phyloP scores from a whole-genome alignment of 2,888 invertebrate species.

The Carabus problematicus region DNA sequence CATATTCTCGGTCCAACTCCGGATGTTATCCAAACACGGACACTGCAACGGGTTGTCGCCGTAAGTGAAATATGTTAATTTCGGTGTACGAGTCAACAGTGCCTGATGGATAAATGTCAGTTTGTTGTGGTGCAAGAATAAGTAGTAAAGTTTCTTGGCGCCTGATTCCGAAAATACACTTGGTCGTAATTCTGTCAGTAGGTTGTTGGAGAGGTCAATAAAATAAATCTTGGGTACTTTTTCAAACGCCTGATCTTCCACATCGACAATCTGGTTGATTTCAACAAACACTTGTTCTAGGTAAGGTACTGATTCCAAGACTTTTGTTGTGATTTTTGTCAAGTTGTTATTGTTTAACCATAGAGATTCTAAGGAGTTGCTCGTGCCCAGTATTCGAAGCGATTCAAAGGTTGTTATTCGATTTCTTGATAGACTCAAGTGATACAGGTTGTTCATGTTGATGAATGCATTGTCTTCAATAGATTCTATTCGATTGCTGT shows the following conservation, averaged over 20 bases:
- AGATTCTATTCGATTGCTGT: neutral
- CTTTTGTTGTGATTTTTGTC: neutral
- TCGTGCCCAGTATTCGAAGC: neutral
- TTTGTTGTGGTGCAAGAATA: constrained; percentile 10
- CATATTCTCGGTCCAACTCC: neutral
- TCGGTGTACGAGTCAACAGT: constrained; percentile 3
- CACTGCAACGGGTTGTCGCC: constrained; percentile 17
- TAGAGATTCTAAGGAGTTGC: neutral
- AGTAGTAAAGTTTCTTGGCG: neutral
- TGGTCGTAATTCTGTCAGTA: neutral
- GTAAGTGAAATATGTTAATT: constrained; percentile 1
- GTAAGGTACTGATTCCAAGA: neutral
- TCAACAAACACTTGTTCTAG: constrained; percentile 2
- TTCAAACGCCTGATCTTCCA: constrained; percentile 4
- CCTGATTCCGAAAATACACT: neutral
- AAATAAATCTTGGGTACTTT: neutral
- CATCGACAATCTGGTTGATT: neutral
- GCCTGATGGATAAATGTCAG: constrained; percentile 14
- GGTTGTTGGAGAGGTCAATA: constrained; percentile 12
- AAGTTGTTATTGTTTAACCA: constrained; percentile 2
- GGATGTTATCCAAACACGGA: constrained; percentile 6
- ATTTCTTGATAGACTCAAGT: constrained; percentile 7
- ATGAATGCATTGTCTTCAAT: constrained; percentile 17
- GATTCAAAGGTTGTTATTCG: constrained; percentile 11
- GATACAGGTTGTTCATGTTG: constrained; percentile 1